A percentile compares a stretch with the other conserved stretches of the same genome.
These are phyloP conservation scores for Antechinus flavipes DNA, from an alignment of 2,113 vertebrate genomes.

Conservation along the genomic window DNA sequence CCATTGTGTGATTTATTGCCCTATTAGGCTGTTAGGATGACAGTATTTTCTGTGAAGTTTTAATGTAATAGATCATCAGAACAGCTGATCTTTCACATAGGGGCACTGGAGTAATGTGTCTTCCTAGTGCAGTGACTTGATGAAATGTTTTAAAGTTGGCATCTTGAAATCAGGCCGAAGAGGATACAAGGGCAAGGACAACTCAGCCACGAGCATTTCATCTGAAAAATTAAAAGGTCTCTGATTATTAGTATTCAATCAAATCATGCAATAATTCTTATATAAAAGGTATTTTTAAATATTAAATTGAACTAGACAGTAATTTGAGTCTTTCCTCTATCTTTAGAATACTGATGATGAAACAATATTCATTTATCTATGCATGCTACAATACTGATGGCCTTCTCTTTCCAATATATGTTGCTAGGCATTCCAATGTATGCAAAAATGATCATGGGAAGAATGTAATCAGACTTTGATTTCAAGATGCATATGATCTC, in stretches of 20 bases:
- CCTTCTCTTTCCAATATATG: not conserved
- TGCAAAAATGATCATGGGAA: not conserved
- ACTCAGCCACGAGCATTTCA: not conserved
- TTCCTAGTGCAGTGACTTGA: not conserved
- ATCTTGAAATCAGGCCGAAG: not conserved
- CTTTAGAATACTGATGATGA: not conserved
- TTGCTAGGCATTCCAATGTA: not conserved
- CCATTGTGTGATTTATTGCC: constrained; percentile 44
- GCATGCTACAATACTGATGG: not conserved
- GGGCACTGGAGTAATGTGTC: constrained; percentile 27
- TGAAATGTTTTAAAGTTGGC: constrained; percentile 35
- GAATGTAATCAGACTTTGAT: not conserved
- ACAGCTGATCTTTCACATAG: not conserved
- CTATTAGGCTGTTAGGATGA: constrained; percentile 17
- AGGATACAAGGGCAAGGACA: not conserved
- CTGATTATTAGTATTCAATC: not conserved
- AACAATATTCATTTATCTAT: not conserved
- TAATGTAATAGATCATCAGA: constrained; percentile 45
- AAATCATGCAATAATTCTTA: not conserved
- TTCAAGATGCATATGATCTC: not conserved
- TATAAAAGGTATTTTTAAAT: constrained; percentile 29
- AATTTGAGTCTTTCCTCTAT: not conserved
- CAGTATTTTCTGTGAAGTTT: constrained; percentile 47
- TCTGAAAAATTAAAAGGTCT: not conserved
- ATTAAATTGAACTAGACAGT: not conserved